Base-by-base conservation (phyloP, 2,113 vertebrate genomes). In the Excalfactoria chinensis region DNA sequence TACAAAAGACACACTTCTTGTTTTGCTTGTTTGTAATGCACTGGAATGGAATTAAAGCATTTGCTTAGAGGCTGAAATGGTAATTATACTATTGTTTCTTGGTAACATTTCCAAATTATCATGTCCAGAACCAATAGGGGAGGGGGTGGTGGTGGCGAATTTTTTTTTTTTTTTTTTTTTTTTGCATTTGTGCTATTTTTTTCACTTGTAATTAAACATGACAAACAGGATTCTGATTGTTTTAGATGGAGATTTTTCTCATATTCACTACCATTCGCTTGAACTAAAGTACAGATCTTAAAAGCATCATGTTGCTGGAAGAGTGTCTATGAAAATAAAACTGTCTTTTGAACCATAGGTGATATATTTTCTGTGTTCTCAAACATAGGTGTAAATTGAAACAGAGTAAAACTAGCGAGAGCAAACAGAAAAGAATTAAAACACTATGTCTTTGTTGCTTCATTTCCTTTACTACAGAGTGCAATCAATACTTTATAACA, bases 401-500 rank as follows among this genome's bases (percentile, higher is more conserved):
- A 97, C 87, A 93, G 84, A 97, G 95, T 97, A 97, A 97, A 97
- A 97, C 91, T 95, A 97, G 92, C 84, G 92, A 96, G 94, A 97
- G 94, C 93, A 97, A 97, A 97, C 78, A 97, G 95, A 82, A 93
- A 95, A 97, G 97, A 97, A 98, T 98, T 97, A 97, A 97, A 97
- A 97, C 93, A 94, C 85, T 94, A 86, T 95, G 95, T 94, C 96
- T 97, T 97, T 97, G 96, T 97, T 97, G 95, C 96, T 97, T 97
- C 97, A 95, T 98, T 98, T 98, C 93, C 97, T 96, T 97, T 97
- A 94, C 96, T 93, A 95, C 40, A n/a, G 96, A 97, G 93, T 93
- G 82, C 95, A 98, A 98, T 98, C 98, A 97, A 97, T 98, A 97
- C 97, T 96, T 97, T 98, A 97, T 97, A 98, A 97, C 97, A 95